Evolutionary conservation across 2,113 vertebrate genomes (phyloP).

Genomic region (Psittacula cyanocephala): DNA sequence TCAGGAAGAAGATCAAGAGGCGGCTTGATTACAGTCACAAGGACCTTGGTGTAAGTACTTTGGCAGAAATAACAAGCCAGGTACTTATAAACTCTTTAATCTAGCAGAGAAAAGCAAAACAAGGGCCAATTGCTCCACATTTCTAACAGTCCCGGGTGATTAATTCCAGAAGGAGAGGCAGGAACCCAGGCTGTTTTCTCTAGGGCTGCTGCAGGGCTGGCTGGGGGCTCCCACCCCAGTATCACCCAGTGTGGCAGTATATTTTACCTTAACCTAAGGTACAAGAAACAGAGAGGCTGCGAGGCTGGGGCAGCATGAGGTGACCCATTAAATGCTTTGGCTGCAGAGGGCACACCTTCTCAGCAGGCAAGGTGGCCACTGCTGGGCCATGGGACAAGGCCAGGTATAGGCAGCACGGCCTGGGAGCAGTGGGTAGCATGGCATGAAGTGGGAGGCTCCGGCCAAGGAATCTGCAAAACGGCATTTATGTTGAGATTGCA

Average conservation of each 20-base stretch:
- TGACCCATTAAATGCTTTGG: conserved; percentile 10
- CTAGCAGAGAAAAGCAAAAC: conserved; percentile 38
- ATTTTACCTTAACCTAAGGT: background rate
- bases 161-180: conserved; percentile 11
- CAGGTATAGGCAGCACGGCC: background rate
- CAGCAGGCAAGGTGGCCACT: conserved; percentile 73
- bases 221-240: background rate
- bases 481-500: conserved; percentile 54
- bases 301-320: background rate
- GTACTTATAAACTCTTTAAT: conserved; percentile 60
- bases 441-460: fast-evolving
- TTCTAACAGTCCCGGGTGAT: background rate
- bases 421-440: background rate
- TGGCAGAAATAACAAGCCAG: conserved; percentile 54
- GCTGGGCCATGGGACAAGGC: conserved; percentile 41
- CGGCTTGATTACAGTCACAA: conserved; percentile 55
- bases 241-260: background rate
- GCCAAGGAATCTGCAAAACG: conserved; percentile 44
- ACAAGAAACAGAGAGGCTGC: background rate
- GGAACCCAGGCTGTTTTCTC: background rate
- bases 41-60: conserved; percentile 27
- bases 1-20: conserved; percentile 62
- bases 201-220: background rate
- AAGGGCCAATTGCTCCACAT: conserved; percentile 26
- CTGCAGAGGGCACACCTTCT: conserved; percentile 77